These are phyloP conservation scores for Dysdera silvatica DNA, from an alignment of 1,140 invertebrate genomes.

Conservation along the genomic window DNA sequence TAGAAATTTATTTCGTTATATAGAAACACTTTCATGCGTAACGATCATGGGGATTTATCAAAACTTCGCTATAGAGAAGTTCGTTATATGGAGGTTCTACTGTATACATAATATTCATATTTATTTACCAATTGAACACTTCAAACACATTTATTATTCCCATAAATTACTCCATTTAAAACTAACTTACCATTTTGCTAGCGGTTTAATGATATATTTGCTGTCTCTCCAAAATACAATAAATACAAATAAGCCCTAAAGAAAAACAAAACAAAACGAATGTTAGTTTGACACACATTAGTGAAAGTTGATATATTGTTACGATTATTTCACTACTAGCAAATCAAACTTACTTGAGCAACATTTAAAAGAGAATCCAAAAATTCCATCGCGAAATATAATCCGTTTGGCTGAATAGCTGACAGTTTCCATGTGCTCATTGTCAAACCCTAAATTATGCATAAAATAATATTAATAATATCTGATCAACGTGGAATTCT, in stretches of 20 bases:
- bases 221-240: slow-evolving; percentile 73
- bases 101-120: too few relatives aligned
- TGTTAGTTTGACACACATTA: not conserved
- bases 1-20: too few relatives aligned
- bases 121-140: too few relatives aligned
- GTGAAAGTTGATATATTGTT: not conserved
- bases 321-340: too few relatives aligned
- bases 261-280: not conserved
- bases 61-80: too few relatives aligned
- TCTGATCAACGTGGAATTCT: too few relatives aligned
- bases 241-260: slow-evolving; percentile 62
- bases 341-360: slow-evolving; percentile 54
- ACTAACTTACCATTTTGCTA: slow-evolving; percentile 49
- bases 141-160: too few relatives aligned
- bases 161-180: too few relatives aligned
- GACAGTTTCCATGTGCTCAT: slow-evolving; percentile 78
- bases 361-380: slow-evolving; percentile 79
- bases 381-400: slow-evolving; percentile 85
- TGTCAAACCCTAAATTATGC: slow-evolving; percentile 49
- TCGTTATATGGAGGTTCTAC: too few relatives aligned
- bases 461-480: too few relatives aligned
- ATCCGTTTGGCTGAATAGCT: slow-evolving; percentile 72
- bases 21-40: too few relatives aligned
- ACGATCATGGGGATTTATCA: too few relatives aligned
- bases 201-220: slow-evolving; percentile 59